Evolutionary conservation across 2,888 invertebrate genomes (phyloP), one percentile per base, ranked within the genome.

Genomic region (Lycaena phlaeas): DNA sequence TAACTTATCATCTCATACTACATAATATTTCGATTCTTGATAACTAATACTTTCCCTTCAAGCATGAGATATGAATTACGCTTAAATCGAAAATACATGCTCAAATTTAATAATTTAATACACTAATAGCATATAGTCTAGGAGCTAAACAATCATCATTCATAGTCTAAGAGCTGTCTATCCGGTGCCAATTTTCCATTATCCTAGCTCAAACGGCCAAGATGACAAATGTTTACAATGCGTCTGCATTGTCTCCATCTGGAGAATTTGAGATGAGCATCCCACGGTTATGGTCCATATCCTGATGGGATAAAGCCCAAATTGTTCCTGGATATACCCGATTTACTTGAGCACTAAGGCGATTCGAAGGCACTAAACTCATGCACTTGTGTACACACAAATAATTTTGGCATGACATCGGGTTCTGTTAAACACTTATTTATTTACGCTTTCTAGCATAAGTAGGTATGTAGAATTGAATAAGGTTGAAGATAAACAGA

Each of bases 181-280:
- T 64, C 66, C 65, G 61, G 57, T 64, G 66, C 63, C 69, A 71
- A 73, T 71, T 69, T 70, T 70, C 70, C 67, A 71, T 69, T 69
- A 68, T 65, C 61, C 52, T 36, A 28, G 30, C 40, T 38, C 59
- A 59, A 67, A 63, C 59, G 55, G 59, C 58, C 61, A 66, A 68
- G 64, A 62, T 53, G 52, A 53, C 61, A 64, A 68, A 68, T 66
- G 60, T 67, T 69, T 68, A 63, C 67, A 57, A 53, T 56, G 57
- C 56, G 54, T 51, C 57, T 61, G 59, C 61, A 68, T 68, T 68
- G 66, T 67, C 65, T 64, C 55, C 54, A 51, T 54, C 53, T 56
- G 54, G 64, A 54, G 64, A 66, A 64, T 66, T 62, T 59, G 48
- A 54, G 48, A 65, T 63, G 44, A 45, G 46, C 43, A 40, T 51